Conservation (phyloP, 1,140 invertebrate genomes). For the Drosophila ananassae region DNA sequence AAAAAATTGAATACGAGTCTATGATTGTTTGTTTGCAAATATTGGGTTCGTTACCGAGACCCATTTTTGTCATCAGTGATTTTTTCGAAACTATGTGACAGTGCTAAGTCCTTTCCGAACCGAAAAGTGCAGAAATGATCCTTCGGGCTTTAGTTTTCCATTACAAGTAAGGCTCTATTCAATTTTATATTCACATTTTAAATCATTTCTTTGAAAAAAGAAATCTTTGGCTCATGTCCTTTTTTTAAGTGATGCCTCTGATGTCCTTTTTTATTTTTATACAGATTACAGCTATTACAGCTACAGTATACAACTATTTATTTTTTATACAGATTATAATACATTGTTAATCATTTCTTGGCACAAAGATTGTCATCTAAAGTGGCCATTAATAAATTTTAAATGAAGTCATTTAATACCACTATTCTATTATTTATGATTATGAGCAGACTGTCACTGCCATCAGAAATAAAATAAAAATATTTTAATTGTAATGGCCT, state of each 20-base stretch:
- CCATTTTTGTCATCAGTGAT: conserved; percentile 21
- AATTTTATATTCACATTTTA: background rate
- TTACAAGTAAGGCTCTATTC: background rate
- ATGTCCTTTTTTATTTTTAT: conserved; percentile 4
- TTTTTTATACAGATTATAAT: background rate
- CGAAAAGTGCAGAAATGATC: background rate
- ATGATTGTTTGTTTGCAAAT: conserved; percentile 37
- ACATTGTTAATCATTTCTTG: background rate
- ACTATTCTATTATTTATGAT: conserved; percentile 16
- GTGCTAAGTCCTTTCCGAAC: background rate
- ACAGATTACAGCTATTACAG: too few species aligned
- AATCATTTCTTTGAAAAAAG: background rate
- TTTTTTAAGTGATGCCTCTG: conserved; percentile 18
- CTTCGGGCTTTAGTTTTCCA: background rate
- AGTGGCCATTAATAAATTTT: conserved; percentile 18
- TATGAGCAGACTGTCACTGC: too few species aligned
- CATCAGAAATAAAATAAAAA: too few species aligned
- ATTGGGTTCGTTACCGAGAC: conserved; percentile 24
- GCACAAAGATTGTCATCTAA: background rate
- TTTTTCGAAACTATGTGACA: conserved; percentile 11
- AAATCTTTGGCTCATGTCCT: conserved; percentile 8
- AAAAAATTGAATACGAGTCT: conserved; percentile 12
- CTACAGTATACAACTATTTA: too few species aligned
- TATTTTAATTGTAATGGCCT: too few species aligned
- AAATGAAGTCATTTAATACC: conserved; percentile 24